Evolutionary conservation across 2,888 invertebrate species (phyloP).

Genomic region (Drosophila monieri): DNA sequence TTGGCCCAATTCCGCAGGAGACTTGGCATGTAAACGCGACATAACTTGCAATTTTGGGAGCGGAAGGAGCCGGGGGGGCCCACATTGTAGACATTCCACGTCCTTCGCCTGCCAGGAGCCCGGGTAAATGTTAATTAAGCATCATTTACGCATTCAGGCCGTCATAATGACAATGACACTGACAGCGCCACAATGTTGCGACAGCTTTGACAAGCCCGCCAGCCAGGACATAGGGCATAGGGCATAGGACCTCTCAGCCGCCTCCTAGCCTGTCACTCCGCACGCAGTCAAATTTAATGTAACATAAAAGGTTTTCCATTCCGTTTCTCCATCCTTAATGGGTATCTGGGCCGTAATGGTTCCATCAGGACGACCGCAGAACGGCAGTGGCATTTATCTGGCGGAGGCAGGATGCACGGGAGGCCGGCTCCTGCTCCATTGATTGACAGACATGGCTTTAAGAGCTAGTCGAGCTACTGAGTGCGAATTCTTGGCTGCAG

Average conservation of each 20-base stretch:
- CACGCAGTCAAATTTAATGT: conserved; percentile 45
- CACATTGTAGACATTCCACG: conserved; percentile 23
- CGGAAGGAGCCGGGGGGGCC: neutral
- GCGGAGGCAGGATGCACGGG: neutral
- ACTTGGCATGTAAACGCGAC: conserved; percentile 55
- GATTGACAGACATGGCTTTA: neutral
- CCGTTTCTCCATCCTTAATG: conserved; percentile 13
- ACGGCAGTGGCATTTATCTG: conserved; percentile 43
- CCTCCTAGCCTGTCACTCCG: neutral
- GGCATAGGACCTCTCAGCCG: conserved; percentile 1
- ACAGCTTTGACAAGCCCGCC: conserved; percentile 70
- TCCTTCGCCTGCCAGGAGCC: conserved; percentile 40
- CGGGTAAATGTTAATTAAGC: conserved; percentile 75
- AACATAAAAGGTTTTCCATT: conserved; percentile 47
- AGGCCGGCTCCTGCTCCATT: neutral
- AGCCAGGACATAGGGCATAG: conserved; percentile 18
- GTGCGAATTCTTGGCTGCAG: neutral
- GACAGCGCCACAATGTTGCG: conserved; percentile 68
- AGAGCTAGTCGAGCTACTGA: neutral
- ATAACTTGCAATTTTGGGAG: conserved; percentile 65
- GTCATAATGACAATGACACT: conserved; percentile 68
- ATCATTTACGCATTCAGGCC: conserved; percentile 77
- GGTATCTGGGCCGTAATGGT: conserved; percentile 21
- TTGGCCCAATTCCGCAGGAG: conserved; percentile 24
- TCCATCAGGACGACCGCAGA: conserved; percentile 31